A percentile compares a stretch with the other conserved stretches of the same genome.
Conservation (phyloP, 2,113 vertebrate genomes). For the Lethenteron camtschaticum region DNA sequence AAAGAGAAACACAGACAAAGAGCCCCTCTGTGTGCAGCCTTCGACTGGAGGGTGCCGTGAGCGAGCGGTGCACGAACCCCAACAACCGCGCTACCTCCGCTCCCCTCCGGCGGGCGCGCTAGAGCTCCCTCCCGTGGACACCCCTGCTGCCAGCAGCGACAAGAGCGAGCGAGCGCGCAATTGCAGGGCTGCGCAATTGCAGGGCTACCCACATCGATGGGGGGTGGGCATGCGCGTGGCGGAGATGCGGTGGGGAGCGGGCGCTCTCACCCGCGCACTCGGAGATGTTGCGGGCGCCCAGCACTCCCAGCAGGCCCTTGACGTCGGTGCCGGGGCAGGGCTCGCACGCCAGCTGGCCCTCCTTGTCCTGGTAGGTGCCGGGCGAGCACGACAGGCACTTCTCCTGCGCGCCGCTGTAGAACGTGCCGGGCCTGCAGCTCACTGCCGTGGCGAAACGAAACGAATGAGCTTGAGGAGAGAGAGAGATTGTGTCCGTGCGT, state of each 20-base stretch:
- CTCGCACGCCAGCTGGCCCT: conserved; percentile 45
- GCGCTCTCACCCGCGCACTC: conserved; percentile 40
- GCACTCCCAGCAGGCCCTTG: conserved; percentile 21
- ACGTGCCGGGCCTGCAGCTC: conserved; percentile 35
- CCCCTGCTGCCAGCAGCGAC: too few relatives aligned
- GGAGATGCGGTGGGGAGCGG: too few relatives aligned
- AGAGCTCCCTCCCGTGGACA: too few relatives aligned
- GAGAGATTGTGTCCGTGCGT: too few relatives aligned
- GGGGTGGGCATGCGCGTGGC: not conserved
- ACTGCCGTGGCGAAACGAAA: conserved; percentile 18
- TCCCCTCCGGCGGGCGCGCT: too few relatives aligned
- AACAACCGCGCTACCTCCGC: too few relatives aligned
- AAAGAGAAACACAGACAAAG: not conserved
- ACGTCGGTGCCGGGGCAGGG: conserved; percentile 33
- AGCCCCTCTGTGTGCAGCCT: too few relatives aligned
- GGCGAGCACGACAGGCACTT: conserved; percentile 39
- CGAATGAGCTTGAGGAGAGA: too few relatives aligned
- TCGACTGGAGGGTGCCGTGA: too few relatives aligned
- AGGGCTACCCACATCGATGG: not conserved
- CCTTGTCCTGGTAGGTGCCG: conserved; percentile 47
- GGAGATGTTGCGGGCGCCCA: conserved; percentile 33
- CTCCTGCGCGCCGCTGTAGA: conserved; percentile 33
- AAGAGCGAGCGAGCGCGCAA: too few relatives aligned
- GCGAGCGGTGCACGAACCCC: too few relatives aligned
- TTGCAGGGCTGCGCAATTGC: too few relatives aligned